Base-by-base conservation (phyloP, 2,797 vertebrate genomes). In the Gymnoscopelus braueri region DNA sequence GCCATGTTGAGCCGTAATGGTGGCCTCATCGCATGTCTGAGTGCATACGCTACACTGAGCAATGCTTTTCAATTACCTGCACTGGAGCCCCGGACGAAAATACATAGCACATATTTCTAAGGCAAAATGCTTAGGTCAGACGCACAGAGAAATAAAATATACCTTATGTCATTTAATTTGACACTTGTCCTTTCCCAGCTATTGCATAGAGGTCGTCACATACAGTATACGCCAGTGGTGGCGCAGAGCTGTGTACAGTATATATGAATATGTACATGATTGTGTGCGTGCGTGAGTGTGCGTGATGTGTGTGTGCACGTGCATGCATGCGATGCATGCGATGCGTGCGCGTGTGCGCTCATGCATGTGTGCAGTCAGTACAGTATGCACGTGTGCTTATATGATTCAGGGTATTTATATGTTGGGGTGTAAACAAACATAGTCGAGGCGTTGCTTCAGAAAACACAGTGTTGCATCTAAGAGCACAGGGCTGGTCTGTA, bases 1-100 rank as follows among this genome's bases (percentile, higher is more conserved):
- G 89, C 90, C 88, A 93, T 49, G 81, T 78, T 82, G 85, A 86
- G 85, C 80, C 84, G 69, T 90, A 91, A 93, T 92, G 87, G 90
- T 83, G 84, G 89, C 87, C 86, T 88, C 88, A 89, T 89, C 84
- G 82, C 82, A 91, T 90, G 89, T 91, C 85, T 90, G 91, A 94
- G 88, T 88, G 89, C 90, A 80, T 89, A 91, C 84, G 88, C 91
- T 91, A 92, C 91, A 89, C 90, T 89, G 91, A 92, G 92, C 91
- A 91, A 92, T 91, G 92, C 91, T 92, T 94, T 94, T 93, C 92
- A 93, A 94, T 94, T 93, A 93, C 91, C 90, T 82, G 79, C 71
- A 71, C 81, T 26, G 65, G 76, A 85, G 84, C 78, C 60, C 69
- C 26, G 60, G 75, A 85, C 78, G 78, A 88, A 92, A 91, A 91